phyloP scores from a whole-genome alignment of 2,888 invertebrate genomes.

The Ptychoptera contaminata region DNA sequence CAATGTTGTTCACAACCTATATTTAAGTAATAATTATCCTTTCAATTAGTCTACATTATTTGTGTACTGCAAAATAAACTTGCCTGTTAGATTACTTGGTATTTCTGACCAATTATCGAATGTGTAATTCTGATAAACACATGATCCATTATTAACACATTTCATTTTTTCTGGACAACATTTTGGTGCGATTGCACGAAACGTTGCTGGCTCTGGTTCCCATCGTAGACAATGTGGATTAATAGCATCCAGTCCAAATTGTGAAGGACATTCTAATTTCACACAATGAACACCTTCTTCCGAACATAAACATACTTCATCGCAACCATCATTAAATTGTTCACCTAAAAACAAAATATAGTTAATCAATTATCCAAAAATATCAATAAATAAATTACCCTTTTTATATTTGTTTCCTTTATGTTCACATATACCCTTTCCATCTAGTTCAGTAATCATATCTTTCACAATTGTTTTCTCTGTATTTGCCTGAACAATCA shows the following conservation, averaged over 20 bases:
- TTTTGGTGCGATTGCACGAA: conserved; percentile 52
- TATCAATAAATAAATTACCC: not conserved
- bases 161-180: conserved; percentile 68
- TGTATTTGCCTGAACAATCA: conserved; percentile 13
- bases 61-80: conserved; percentile 6
- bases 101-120: conserved; percentile 65
- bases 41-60: not conserved
- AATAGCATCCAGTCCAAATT: conserved; percentile 69
- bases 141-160: conserved; percentile 71
- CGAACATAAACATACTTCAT: conserved; percentile 61
- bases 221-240: conserved; percentile 73
- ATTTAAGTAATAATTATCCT: not conserved
- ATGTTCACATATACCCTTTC: conserved; percentile 16
- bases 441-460: not conserved
- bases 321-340: conserved; percentile 70
- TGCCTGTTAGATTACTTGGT: conserved; percentile 52
- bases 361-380: conserved; percentile 1
- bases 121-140: conserved; percentile 48
- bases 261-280: conserved; percentile 66
- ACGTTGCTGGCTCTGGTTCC: conserved; percentile 64
- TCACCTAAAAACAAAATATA: conserved; percentile 42
- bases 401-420: conserved; percentile 22
- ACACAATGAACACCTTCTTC: conserved; percentile 57
- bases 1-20: conserved; percentile 69
- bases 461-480: conserved; percentile 19